Percentiles rank a stretch among this genome's conserved stretches.
Conservation (phyloP, 1,140 invertebrate species). For the Drosophila littoralis region DNA sequence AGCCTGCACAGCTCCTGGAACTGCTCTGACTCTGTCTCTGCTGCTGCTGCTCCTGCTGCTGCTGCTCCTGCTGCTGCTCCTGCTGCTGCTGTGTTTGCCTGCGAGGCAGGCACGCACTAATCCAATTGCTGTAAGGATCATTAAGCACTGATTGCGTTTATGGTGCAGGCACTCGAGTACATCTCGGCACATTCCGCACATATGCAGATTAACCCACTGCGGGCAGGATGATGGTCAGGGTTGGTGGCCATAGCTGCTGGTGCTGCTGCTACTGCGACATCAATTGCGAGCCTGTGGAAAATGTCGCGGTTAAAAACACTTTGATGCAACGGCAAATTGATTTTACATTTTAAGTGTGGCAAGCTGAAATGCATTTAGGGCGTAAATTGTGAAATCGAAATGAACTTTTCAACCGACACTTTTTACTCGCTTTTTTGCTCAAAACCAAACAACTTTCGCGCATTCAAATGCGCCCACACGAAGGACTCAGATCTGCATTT, state of each 20-base stretch:
- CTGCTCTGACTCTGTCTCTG: not conserved
- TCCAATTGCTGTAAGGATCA: constrained; percentile 76
- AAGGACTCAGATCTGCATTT: constrained; percentile 63
- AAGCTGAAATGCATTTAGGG: constrained; percentile 32
- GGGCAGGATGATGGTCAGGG: not conserved
- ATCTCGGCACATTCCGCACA: constrained; percentile 34
- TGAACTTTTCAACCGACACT: constrained; percentile 20
- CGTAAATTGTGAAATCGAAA: constrained; percentile 53
- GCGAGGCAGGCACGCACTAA: constrained; percentile 60
- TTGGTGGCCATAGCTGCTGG: not conserved
- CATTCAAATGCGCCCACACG: constrained; percentile 62
- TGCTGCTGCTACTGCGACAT: not conserved
- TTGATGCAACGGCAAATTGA: constrained; percentile 46
- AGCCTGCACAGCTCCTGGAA: not conserved
- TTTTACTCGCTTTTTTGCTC: not conserved
- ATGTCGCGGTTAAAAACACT: constrained; percentile 30
- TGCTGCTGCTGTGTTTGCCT: constrained; percentile 35
- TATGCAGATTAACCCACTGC: constrained; percentile 62
- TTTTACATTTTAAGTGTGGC: constrained; percentile 35
- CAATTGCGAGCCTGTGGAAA: constrained; percentile 41
- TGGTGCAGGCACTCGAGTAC: constrained; percentile 42
- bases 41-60: not conserved
- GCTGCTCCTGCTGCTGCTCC: constrained; percentile 1
- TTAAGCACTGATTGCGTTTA: constrained; percentile 80
- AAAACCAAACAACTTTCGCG: constrained; percentile 22